Percentiles rank a stretch among this genome's conserved stretches.
Conservation (phyloP, 1,140 invertebrate genomes). For the Luehdorfia chinensis region DNA sequence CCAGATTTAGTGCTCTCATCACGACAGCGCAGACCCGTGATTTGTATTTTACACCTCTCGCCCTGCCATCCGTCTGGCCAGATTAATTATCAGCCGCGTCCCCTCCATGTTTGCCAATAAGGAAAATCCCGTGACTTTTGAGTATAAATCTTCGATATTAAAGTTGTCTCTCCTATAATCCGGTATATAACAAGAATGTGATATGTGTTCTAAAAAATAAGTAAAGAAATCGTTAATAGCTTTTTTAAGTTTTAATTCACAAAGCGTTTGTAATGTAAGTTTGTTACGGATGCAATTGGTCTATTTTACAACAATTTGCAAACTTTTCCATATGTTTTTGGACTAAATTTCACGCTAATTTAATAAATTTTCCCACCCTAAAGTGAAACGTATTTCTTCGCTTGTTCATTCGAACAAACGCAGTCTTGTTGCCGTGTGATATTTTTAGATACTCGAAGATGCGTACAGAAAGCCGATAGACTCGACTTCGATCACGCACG, state of each 20-base stretch:
- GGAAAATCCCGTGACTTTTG: constrained; percentile 44
- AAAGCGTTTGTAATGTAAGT: too few relatives aligned
- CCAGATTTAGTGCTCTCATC: constrained; percentile 20
- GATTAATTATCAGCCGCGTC: constrained; percentile 67
- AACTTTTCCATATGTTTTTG: too few relatives aligned
- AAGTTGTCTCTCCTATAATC: constrained; percentile 23
- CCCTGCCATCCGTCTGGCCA: constrained; percentile 55
- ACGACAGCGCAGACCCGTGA: constrained; percentile 30
- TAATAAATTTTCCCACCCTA: neutral
- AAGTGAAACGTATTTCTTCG: constrained; percentile 2
- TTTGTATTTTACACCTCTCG: constrained; percentile 61
- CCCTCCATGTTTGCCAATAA: constrained; percentile 72
- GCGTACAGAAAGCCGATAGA: constrained; percentile 40
- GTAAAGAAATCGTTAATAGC: too few relatives aligned
- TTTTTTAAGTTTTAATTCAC: too few relatives aligned
- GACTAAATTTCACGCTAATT: too few relatives aligned
- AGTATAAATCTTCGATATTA: constrained; percentile 42
- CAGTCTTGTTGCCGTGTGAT: neutral
- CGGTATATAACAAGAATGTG: constrained; percentile 19
- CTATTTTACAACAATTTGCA: too few relatives aligned
- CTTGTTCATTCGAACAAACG: constrained; percentile 22
- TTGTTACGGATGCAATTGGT: too few relatives aligned
- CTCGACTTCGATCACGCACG: constrained; percentile 42
- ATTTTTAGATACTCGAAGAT: constrained; percentile 17
- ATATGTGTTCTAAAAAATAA: too few relatives aligned